Conservation (phyloP, 2,888 invertebrate species). For the Gibbula magus region DNA sequence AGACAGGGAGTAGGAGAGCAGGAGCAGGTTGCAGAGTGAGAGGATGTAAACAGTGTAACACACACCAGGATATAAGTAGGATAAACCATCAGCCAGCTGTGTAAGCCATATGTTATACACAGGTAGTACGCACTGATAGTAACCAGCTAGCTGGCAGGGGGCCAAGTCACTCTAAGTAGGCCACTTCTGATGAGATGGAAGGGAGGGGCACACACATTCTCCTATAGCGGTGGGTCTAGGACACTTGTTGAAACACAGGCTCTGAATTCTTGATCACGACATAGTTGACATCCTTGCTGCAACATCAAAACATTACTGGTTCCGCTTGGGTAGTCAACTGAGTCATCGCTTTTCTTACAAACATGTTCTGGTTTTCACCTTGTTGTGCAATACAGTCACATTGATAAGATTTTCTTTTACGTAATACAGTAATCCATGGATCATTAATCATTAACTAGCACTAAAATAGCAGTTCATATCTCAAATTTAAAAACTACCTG, state of each 20-base stretch:
- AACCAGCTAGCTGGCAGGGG: background rate
- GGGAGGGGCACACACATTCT: slow-evolving; percentile 3
- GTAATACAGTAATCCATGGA: no score
- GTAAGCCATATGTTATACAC: background rate
- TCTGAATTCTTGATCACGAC: background rate
- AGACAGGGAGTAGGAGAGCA: background rate
- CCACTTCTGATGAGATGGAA: background rate
- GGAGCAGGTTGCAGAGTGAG: background rate
- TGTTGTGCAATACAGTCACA: no score
- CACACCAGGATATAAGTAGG: background rate
- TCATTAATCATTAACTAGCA: no score
- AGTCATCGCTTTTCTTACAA: no score
- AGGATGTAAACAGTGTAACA: background rate
- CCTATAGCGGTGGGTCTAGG: background rate
- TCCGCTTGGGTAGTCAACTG: no score
- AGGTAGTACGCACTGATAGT: background rate
- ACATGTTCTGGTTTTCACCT: no score
- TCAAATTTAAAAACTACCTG: no score
- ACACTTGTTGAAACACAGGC: background rate
- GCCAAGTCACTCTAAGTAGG: background rate
- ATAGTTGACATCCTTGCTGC: background rate
- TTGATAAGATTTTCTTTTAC: no score
- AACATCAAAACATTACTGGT: background rate
- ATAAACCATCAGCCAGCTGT: background rate
- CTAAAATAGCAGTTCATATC: no score